These are phyloP conservation scores for Toxotes chatareus DNA, from an alignment of 2,113 vertebrate species.

Conservation along the genomic window DNA sequence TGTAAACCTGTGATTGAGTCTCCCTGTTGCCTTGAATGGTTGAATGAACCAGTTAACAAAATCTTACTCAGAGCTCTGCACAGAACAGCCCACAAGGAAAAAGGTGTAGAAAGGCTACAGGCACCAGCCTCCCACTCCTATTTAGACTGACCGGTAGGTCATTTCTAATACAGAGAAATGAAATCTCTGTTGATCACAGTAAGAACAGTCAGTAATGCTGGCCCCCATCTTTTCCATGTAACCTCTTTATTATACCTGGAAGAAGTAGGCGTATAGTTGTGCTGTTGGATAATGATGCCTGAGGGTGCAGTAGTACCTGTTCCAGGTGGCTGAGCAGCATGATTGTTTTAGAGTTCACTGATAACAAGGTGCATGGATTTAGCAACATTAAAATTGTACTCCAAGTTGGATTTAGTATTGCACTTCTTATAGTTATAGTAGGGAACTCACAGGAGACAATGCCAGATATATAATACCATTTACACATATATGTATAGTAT, in stretches of 20 bases:
- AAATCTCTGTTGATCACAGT: background rate
- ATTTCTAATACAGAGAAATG: background rate
- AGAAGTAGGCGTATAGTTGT: background rate
- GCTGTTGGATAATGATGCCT: background rate
- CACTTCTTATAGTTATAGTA: background rate
- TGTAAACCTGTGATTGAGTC: slow-evolving; percentile 55
- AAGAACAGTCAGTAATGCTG: background rate
- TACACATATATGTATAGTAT: no score
- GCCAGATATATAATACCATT: no score
- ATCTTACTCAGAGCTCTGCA: background rate
- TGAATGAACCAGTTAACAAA: slow-evolving; percentile 30
- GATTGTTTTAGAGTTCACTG: background rate
- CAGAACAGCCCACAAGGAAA: background rate
- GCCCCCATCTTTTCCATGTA: background rate
- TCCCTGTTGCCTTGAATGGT: slow-evolving; percentile 10
- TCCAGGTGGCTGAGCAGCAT: background rate
- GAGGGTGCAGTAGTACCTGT: background rate
- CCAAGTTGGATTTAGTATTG: background rate
- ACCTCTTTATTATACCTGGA: background rate
- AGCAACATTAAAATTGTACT: background rate
- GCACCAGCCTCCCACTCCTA: no score
- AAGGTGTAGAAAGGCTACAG: background rate
- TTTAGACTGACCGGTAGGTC: background rate
- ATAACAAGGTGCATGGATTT: background rate
- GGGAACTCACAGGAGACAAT: background rate